These are phyloP conservation scores for Halcyon badia DNA, from an alignment of 2,797 vertebrate genomes.

Conservation along the genomic window DNA sequence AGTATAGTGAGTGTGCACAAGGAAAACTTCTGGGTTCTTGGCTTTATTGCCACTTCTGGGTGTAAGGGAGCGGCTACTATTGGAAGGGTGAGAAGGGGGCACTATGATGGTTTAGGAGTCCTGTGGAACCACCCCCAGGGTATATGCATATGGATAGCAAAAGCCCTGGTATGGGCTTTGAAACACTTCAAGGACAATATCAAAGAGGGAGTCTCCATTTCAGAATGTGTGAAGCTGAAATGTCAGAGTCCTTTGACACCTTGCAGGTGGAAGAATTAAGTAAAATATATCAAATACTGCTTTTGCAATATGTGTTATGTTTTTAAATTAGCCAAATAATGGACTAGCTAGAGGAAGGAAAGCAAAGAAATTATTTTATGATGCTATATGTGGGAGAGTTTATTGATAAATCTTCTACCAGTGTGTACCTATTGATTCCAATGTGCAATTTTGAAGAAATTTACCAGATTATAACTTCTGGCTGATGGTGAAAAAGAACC, in stretches of 20 bases:
- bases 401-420: neutral
- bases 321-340: neutral
- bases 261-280: neutral
- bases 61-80: neutral
- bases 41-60: neutral
- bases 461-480: neutral
- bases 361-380: neutral
- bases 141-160: neutral
- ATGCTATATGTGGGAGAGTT: neutral
- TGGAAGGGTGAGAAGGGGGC: neutral
- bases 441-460: neutral
- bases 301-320: neutral
- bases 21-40: neutral
- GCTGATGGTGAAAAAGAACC: neutral
- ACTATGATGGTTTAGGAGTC: neutral
- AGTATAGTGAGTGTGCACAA: fast-evolving
- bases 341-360: neutral
- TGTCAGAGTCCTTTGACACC: neutral
- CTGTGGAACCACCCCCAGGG: neutral
- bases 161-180: neutral
- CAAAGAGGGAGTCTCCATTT: neutral
- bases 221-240: neutral
- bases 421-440: neutral
- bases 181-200: neutral
- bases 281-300: neutral